Evolutionary conservation across 2,113 vertebrate species (phyloP).

Genomic region (Vulpes vulpes): DNA sequence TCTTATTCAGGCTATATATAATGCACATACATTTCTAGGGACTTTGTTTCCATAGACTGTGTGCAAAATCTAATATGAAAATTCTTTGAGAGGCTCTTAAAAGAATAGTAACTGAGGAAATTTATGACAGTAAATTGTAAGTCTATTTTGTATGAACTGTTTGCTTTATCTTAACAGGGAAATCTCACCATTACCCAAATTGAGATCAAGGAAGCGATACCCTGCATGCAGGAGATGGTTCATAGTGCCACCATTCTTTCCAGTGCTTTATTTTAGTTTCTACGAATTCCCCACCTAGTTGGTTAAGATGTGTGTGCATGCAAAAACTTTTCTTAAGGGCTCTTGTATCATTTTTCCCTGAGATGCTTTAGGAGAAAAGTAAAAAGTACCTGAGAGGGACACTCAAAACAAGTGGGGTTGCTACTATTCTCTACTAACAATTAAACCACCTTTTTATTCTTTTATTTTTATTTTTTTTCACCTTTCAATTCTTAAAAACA

Average conservation of each 20-base stretch:
- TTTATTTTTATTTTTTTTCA: background rate
- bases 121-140: conserved; percentile 17
- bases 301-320: background rate
- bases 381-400: conserved; percentile 25
- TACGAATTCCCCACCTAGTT: conserved; percentile 70
- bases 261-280: conserved; percentile 59
- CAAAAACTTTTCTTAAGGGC: background rate
- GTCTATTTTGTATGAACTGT: background rate
- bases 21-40: background rate
- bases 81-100: conserved; percentile 53
- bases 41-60: background rate
- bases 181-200: conserved; percentile 35
- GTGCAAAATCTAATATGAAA: background rate
- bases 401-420: background rate
- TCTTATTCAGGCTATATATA: background rate
- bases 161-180: conserved; percentile 11
- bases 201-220: conserved; percentile 19
- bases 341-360: conserved; percentile 35
- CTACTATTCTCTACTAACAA: background rate
- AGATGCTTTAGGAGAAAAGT: conserved; percentile 37
- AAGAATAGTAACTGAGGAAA: conserved; percentile 39
- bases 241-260: background rate
- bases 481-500: background rate
- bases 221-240: background rate
- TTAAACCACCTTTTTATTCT: conserved; percentile 21